Evolutionary conservation across 2,797 vertebrate genomes (phyloP).

Genomic region (Salmo trutta): DNA sequence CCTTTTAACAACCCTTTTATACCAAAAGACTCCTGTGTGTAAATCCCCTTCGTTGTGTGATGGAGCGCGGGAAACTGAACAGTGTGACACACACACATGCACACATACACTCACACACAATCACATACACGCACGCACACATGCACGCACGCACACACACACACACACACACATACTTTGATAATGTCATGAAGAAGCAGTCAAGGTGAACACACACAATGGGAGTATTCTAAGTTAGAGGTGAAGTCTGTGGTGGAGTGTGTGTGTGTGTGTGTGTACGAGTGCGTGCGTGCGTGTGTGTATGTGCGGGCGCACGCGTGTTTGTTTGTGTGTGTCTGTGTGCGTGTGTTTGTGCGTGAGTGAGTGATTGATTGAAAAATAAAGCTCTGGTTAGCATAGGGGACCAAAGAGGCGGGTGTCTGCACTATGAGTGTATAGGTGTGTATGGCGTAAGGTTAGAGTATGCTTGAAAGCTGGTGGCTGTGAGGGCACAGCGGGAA

Average conservation of each 20-base stretch:
- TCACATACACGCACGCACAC: neutral
- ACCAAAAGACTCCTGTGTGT: neutral
- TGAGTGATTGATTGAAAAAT: neutral
- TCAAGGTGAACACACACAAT: neutral
- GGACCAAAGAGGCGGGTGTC: no score
- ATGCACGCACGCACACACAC: neutral
- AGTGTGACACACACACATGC: neutral
- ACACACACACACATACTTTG: neutral
- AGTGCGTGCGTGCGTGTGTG: conserved; percentile 10
- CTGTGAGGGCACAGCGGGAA: conserved; percentile 27
- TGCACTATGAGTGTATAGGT: neutral
- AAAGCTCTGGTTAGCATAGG: neutral
- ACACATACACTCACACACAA: no score
- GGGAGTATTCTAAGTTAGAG: no score
- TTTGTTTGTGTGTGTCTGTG: conserved; percentile 6
- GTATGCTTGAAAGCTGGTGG: conserved; percentile 37
- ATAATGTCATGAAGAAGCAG: neutral
- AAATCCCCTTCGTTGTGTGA: neutral
- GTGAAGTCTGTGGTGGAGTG: neutral
- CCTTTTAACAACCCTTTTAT: neutral
- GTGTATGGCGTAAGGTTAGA: neutral
- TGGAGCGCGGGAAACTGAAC: neutral
- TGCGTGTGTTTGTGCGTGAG: conserved; percentile 21
- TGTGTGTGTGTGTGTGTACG: conserved; percentile 8
- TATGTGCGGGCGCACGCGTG: neutral